These are phyloP conservation scores for Lochmaea crataegi DNA, from an alignment of 2,888 invertebrate genomes.

Conservation along the genomic window DNA sequence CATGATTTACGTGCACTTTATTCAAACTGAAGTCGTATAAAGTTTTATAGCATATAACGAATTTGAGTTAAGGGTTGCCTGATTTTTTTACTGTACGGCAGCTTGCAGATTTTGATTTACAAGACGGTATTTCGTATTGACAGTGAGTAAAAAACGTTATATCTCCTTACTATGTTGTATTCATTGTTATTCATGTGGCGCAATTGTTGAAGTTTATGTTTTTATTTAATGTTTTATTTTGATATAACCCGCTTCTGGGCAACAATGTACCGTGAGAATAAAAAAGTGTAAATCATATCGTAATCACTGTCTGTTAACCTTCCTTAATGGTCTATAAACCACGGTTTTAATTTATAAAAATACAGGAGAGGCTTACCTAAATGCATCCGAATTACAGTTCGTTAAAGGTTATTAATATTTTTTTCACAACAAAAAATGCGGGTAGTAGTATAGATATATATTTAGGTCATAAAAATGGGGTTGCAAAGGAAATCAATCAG, in stretches of 20 bases:
- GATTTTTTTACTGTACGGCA: conserved; percentile 47
- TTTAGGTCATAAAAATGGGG: not conserved
- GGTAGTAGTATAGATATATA: not conserved
- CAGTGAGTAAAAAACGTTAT: conserved; percentile 40
- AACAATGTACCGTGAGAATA: conserved; percentile 42
- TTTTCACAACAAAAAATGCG: conserved; percentile 9
- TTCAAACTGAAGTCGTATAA: conserved; percentile 57
- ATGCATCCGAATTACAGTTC: conserved; percentile 16
- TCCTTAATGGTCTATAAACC: conserved; percentile 31
- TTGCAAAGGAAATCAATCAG: not conserved
- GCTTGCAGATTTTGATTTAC: conserved; percentile 46
- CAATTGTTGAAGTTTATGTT: conserved; percentile 35
- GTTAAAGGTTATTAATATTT: conserved; percentile 8
- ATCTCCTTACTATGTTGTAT: conserved; percentile 34
- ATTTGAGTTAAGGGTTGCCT: conserved; percentile 57
- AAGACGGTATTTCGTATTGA: conserved; percentile 42
- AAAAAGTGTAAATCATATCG: conserved; percentile 30
- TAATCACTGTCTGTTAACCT: conserved; percentile 25
- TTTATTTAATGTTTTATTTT: conserved; percentile 40
- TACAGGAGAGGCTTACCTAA: conserved; percentile 8
- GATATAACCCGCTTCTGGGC: conserved; percentile 29
- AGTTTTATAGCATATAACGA: conserved; percentile 61
- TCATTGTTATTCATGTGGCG: conserved; percentile 32
- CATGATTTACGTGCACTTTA: conserved; percentile 48
- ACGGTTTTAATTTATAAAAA: conserved; percentile 29